A percentile compares a stretch with the other conserved stretches of the same genome.
Evolutionary conservation across 1,140 invertebrate species (phyloP).

Genomic region (Onthophagus taurus): DNA sequence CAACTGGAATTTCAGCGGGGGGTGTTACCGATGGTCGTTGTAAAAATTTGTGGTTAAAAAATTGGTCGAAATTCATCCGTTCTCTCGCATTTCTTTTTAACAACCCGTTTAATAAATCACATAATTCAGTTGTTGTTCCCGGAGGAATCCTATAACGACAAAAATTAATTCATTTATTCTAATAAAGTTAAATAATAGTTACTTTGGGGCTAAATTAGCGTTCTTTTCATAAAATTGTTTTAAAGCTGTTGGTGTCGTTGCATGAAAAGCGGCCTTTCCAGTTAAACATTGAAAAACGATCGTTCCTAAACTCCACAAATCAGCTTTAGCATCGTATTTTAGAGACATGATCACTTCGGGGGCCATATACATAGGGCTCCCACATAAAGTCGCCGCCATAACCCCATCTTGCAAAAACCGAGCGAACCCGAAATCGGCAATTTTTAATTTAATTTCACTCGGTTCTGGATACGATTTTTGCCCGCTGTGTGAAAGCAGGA

Average conservation of each 20-base stretch:
- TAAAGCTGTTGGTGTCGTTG: slow-evolving; percentile 94
- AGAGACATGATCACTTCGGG: slow-evolving; percentile 99
- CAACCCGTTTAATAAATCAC: slow-evolving; percentile 76
- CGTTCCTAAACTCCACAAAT: slow-evolving; percentile 97
- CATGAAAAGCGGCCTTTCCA: slow-evolving; percentile 96
- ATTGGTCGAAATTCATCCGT: slow-evolving; percentile 90
- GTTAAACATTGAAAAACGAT: slow-evolving; percentile 99
- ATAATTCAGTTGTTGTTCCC: slow-evolving; percentile 82
- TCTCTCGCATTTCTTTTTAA: slow-evolving; percentile 89
- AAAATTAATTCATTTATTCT: neutral
- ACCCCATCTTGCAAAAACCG: slow-evolving; percentile 96
- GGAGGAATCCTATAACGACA: slow-evolving; percentile 71
- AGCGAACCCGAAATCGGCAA: slow-evolving; percentile 99
- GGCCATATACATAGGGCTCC: slow-evolving; percentile 99
- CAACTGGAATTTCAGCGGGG: slow-evolving; percentile 28
- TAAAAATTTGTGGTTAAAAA: slow-evolving; percentile 88
- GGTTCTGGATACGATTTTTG: slow-evolving; percentile 71
- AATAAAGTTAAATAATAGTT: slow-evolving; percentile 34
- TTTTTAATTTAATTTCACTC: slow-evolving; percentile 89
- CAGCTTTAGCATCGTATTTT: slow-evolving; percentile 98
- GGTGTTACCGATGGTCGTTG: slow-evolving; percentile 50
- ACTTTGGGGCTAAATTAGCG: slow-evolving; percentile 91
- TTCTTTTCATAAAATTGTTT: slow-evolving; percentile 97
- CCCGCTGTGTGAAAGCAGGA: slow-evolving; percentile 77
- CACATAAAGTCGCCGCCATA: slow-evolving; percentile 98